These are phyloP conservation scores for Xiphorhynchus elegans DNA, from an alignment of 2,113 vertebrate genomes.

Conservation along the genomic window DNA sequence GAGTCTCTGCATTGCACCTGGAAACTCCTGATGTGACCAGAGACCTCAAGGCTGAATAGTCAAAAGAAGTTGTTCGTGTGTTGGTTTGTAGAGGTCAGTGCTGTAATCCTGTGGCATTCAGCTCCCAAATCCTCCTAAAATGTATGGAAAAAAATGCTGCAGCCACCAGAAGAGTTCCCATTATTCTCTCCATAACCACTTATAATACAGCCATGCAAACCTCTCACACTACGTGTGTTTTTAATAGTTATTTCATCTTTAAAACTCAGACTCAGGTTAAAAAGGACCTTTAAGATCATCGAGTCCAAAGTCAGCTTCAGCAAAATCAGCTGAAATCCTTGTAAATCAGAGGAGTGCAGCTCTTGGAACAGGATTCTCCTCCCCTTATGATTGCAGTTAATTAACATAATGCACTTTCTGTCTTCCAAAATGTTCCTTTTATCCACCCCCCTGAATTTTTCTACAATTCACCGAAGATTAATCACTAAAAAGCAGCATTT, in stretches of 20 bases:
- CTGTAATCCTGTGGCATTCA: not conserved
- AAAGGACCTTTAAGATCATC: not conserved
- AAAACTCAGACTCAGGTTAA: not conserved
- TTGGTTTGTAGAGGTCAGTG: not conserved
- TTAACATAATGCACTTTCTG: constrained; percentile 32
- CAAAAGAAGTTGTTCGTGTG: not conserved
- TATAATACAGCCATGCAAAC: not conserved
- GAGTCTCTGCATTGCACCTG: not conserved
- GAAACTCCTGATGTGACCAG: not conserved
- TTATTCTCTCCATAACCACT: not conserved
- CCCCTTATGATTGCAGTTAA: constrained; percentile 21
- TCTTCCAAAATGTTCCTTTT: constrained; percentile 1
- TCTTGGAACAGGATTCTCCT: not conserved
- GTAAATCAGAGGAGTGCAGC: constrained; percentile 4
- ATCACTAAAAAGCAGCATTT: not conserved
- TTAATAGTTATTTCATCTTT: not conserved
- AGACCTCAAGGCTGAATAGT: not conserved
- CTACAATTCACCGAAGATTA: not conserved
- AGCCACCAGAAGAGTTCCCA: not conserved
- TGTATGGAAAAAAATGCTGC: not conserved
- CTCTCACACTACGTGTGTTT: not conserved
- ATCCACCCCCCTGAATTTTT: not conserved
- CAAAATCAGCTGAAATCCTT: constrained; percentile 44
- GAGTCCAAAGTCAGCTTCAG: not conserved
- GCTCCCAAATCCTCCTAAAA: not conserved